Percentiles rank a stretch among this genome's conserved stretches.
These are phyloP conservation scores for Tetrapedia diversipes DNA, from an alignment of 2,888 invertebrate genomes.

Conservation along the genomic window DNA sequence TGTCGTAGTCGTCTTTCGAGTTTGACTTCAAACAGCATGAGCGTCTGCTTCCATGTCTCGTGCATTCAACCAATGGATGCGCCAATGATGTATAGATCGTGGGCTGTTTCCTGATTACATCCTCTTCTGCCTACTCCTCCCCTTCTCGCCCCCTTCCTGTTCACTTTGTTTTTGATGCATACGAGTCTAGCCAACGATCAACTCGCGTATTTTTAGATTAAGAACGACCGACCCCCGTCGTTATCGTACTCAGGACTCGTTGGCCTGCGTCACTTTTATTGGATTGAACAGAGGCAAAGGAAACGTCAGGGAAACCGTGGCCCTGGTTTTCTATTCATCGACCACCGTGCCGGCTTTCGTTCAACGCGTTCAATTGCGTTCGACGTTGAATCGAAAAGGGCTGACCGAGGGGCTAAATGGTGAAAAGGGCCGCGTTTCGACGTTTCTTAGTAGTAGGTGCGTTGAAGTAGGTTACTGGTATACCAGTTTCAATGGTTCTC, in stretches of 20 bases:
- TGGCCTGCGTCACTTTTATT: constrained; percentile 29
- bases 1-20: constrained; percentile 62
- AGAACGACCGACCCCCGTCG: background rate
- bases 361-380: constrained; percentile 25
- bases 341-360: background rate
- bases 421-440: constrained; percentile 12
- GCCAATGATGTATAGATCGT: constrained; percentile 53
- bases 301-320: constrained; percentile 25
- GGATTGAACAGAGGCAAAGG: constrained; percentile 32
- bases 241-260: background rate
- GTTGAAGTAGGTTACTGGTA: constrained; percentile 7
- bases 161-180: background rate
- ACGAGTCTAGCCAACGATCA: constrained; percentile 9
- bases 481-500: background rate
- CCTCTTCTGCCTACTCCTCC: background rate
- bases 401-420: background rate
- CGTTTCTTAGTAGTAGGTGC: background rate
- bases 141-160: background rate
- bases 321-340: constrained; percentile 12
- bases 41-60: constrained; percentile 32
- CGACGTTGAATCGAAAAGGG: constrained; percentile 26
- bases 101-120: constrained; percentile 63
- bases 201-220: constrained; percentile 4
- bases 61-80: constrained; percentile 36
- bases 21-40: constrained; percentile 63